Conservation (phyloP, 1,140 invertebrate species). For the Cydia fagiglandana region DNA sequence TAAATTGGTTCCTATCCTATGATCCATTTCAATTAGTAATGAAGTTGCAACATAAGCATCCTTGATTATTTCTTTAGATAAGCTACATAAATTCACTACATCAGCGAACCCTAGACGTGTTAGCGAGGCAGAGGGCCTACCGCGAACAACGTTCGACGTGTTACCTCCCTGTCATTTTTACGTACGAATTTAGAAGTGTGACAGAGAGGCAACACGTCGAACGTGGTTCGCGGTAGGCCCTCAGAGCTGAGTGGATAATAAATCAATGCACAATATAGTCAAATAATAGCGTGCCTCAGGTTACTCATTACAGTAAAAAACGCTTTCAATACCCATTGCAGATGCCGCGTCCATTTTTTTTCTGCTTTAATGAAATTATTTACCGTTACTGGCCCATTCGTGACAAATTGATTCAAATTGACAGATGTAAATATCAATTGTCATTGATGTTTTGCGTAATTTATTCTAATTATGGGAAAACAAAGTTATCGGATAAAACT, state of each 20-base stretch:
- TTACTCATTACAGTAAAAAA: constrained; percentile 61
- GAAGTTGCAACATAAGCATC: too few relatives aligned
- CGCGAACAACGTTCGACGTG: too few relatives aligned
- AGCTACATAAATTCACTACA: too few relatives aligned
- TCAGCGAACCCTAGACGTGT: too few relatives aligned
- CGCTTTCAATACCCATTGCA: constrained; percentile 66
- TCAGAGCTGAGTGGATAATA: neutral
- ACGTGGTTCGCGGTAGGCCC: too few relatives aligned
- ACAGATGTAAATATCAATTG: constrained; percentile 54
- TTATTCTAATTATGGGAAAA: constrained; percentile 30
- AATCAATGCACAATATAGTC: neutral
- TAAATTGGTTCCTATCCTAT: too few relatives aligned
- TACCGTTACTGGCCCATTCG: constrained; percentile 54
- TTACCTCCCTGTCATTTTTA: too few relatives aligned
- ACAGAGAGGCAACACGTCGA: too few relatives aligned
- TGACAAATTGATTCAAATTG: constrained; percentile 52
- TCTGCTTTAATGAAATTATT: constrained; percentile 57
- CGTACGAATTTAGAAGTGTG: too few relatives aligned
- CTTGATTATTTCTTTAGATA: too few relatives aligned
- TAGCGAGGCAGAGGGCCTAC: too few relatives aligned
- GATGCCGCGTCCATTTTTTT: constrained; percentile 71
- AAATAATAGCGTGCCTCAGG: constrained; percentile 47
- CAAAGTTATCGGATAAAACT: neutral
- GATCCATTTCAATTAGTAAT: too few relatives aligned
- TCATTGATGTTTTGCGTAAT: constrained; percentile 36